These are phyloP conservation scores for Oopsacas minuta DNA, from an alignment of 37 sponge, comb jelly and placozoan species.

Conservation along the genomic window DNA sequence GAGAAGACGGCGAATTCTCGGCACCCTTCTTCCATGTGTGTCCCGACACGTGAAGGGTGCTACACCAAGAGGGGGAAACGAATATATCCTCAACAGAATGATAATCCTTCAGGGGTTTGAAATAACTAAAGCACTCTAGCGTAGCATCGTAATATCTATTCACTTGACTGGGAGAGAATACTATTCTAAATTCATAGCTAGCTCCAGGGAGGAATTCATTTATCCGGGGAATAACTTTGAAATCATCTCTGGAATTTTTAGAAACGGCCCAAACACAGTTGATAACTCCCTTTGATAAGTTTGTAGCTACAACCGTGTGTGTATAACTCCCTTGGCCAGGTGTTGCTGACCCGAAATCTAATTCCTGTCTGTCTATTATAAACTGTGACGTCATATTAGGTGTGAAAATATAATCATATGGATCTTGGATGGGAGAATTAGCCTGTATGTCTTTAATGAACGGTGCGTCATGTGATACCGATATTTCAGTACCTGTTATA, in stretches of 20 bases:
- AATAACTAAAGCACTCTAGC: not conserved
- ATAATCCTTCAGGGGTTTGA: slow-evolving; percentile 30
- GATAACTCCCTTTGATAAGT: not conserved
- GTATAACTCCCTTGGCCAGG: not conserved
- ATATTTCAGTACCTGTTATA: not conserved
- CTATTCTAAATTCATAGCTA: not conserved
- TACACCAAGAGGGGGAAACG: slow-evolving; percentile 67
- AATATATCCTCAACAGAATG: slow-evolving; percentile 26
- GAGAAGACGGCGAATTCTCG: slow-evolving; percentile 45
- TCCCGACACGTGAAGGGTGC: slow-evolving; percentile 42
- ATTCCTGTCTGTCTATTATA: not conserved
- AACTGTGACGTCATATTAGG: not conserved
- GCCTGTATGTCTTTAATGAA: not conserved
- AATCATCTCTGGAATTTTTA: not conserved
- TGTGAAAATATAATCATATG: not conserved
- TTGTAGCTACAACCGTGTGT: not conserved
- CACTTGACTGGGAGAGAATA: not conserved
- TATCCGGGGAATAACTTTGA: not conserved
- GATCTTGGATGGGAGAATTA: not conserved
- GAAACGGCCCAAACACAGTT: not conserved
- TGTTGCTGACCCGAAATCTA: not conserved
- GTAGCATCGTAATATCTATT: not conserved
- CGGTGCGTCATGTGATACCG: not conserved
- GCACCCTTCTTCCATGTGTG: slow-evolving; percentile 51
- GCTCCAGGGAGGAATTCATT: not conserved